Evolutionary conservation across 2,797 vertebrate species (phyloP), one percentile per base, ranked within the genome.

Genomic region (Sebastiscus tertius): DNA sequence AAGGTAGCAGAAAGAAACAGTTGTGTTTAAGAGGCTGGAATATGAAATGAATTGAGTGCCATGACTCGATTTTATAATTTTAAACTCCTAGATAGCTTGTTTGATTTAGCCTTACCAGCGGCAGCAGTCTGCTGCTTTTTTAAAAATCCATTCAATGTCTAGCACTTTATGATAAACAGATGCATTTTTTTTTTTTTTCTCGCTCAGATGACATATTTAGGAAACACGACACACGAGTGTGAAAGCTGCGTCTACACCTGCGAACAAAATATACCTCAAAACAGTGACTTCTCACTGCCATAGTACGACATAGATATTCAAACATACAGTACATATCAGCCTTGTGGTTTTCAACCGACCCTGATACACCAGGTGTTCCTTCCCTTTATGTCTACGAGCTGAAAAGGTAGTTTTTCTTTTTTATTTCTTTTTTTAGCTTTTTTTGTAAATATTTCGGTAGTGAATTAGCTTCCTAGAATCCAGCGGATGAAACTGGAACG

Each of bases 191-290:
- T 42, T 39, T 16, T 86, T 84, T 86, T 88, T 79, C 54, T 80
- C 26, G 34, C 84, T 88, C 75, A 72, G 75, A 87, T 68, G 55
- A 71, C 70, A 84, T 79, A 83, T 87, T 89, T 86, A 83, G 71
- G 54, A 81, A 85, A 86, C 79, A 79, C 31, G n/a, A 81, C 71
- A 88, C 33, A 64, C 39, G 77, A 60, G 87, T 87, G 58, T 87
- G 75, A 83, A 89, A 84, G 77, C 84, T 77, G 79, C 26, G 29
- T 88, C 85, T 77, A 84, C 83, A 89, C 81, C 81, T 92, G 92
- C 83, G 87, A 93, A 89, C 89, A 89, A 91, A 92, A 93, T 91
- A 93, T 95, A 95, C 94, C 93, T 93, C 94, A 95, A 79, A 90
- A 89, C 85, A 87, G 79, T 87, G 89, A 93, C 79, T 82, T 86